phyloP scores from a whole-genome alignment of 2,113 vertebrate species.

The Menidia beryllina region DNA sequence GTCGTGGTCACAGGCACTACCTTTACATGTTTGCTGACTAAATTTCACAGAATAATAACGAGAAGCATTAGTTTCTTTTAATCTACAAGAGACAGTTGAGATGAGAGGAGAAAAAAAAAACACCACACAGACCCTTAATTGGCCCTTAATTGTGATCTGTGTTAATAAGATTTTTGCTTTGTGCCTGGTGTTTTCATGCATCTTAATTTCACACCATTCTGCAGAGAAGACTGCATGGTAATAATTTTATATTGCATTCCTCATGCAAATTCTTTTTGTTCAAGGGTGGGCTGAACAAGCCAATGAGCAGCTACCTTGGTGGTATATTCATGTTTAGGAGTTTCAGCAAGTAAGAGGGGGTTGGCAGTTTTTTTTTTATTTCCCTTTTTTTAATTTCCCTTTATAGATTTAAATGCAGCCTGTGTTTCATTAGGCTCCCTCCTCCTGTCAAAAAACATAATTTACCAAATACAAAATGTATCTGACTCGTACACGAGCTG shows the following conservation, averaged over 20 bases:
- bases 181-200: no score
- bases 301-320: neutral
- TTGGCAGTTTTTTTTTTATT: no score
- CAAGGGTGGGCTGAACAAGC: no score
- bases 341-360: no score
- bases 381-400: no score
- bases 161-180: no score
- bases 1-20: neutral
- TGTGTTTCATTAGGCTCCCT: constrained; percentile 13
- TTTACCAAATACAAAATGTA: constrained; percentile 67
- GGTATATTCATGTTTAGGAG: no score
- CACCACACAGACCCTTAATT: constrained; percentile 18
- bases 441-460: constrained; percentile 47
- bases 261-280: no score
- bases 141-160: no score
- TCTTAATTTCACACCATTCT: no score
- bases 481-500: constrained; percentile 44
- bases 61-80: neutral
- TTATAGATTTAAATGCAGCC: constrained; percentile 22
- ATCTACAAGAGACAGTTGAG: constrained; percentile 3
- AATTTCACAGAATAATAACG: constrained; percentile 3
- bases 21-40: neutral
- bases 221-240: no score
- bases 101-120: constrained; percentile 19
- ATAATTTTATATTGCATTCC: no score